Percentiles rank a stretch among this genome's conserved stretches.
Evolutionary conservation across 2,888 invertebrate genomes (phyloP).

Genomic region (Microplitis manilae): DNA sequence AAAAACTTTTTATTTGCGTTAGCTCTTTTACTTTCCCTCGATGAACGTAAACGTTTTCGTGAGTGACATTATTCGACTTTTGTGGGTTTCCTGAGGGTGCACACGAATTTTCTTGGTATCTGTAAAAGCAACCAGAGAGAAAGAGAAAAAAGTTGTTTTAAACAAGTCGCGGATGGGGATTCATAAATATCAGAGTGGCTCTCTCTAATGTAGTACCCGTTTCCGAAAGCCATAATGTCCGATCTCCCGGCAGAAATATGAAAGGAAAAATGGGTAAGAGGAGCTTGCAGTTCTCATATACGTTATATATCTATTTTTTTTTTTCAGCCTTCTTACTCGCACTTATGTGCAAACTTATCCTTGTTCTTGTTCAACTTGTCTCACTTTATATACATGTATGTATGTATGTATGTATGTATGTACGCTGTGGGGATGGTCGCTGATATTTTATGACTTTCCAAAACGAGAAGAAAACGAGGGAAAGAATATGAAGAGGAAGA

Average conservation of each 20-base stretch:
- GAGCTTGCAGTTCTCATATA: conserved; percentile 1
- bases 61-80: conserved; percentile 35
- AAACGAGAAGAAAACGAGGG: conserved; percentile 23
- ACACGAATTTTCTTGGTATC: conserved; percentile 26
- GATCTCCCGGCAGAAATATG: conserved; percentile 53
- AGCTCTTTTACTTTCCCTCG: conserved; percentile 1
- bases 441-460: conserved; percentile 47
- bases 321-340: conserved; percentile 5
- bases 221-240: conserved; percentile 57
- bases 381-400: conserved; percentile 27
- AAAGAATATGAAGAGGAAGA: not conserved
- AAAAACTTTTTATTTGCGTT: not conserved
- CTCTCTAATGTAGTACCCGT: conserved; percentile 56
- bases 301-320: not conserved
- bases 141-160: conserved; percentile 21
- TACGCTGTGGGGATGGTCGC: conserved; percentile 37
- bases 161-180: conserved; percentile 50
- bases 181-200: conserved; percentile 56
- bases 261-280: conserved; percentile 52
- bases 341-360: conserved; percentile 5
- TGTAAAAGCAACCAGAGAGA: not conserved
- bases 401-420: conserved; percentile 36
- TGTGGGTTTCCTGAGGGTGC: conserved; percentile 22
- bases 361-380: conserved; percentile 10
- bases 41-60: conserved; percentile 31